Percentiles rank a stretch among this genome's conserved stretches.
Evolutionary conservation across 2,888 invertebrate genomes (phyloP).

Genomic region (Eilema sororculum): DNA sequence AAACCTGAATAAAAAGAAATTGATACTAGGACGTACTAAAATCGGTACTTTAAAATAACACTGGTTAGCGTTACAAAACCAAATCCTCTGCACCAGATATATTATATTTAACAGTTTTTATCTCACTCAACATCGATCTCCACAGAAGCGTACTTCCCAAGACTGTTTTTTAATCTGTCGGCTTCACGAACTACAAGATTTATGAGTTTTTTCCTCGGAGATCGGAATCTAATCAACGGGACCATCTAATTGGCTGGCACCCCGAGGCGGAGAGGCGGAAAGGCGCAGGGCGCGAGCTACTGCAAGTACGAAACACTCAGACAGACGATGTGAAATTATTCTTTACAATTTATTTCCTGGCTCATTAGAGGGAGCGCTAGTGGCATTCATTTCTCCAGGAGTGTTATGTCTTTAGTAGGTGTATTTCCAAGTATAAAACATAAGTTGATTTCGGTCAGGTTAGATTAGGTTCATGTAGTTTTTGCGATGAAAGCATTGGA

Average conservation of each 20-base stretch:
- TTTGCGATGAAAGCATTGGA: too few species aligned
- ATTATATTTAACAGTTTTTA: background rate
- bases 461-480: too few species aligned
- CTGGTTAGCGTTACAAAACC: background rate
- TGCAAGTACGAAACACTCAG: background rate
- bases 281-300: background rate
- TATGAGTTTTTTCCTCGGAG: constrained; percentile 9
- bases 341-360: background rate
- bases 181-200: background rate
- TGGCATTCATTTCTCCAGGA: background rate
- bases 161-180: constrained; percentile 4
- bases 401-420: background rate
- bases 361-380: background rate
- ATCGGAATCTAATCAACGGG: constrained; percentile 30
- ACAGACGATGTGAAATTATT: background rate
- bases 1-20: too few species aligned
- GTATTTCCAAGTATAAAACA: background rate
- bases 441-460: too few species aligned
- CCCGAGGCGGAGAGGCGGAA: background rate
- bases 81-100: background rate
- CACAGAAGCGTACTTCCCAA: background rate
- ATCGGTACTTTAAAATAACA: too few species aligned
- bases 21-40: too few species aligned
- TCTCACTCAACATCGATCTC: background rate
- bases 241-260: constrained; percentile 41